phyloP scores from a whole-genome alignment of 1,140 invertebrate genomes.

The Camponotus pennsylvanicus region DNA sequence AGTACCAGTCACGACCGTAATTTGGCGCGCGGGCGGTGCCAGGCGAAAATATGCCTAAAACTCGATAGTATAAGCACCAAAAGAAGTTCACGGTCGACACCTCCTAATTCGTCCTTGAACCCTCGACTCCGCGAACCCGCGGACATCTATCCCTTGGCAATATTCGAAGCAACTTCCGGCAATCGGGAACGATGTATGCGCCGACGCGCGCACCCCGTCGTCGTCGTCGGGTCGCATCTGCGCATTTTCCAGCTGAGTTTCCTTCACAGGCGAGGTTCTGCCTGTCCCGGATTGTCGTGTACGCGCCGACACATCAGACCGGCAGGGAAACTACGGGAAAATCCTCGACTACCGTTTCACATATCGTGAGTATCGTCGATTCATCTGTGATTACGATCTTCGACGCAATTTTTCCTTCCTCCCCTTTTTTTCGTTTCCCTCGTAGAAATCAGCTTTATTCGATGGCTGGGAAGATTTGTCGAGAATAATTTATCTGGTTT shows the following conservation, averaged over 20 bases:
- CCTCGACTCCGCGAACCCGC: conserved; percentile 18
- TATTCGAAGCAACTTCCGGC: conserved; percentile 69
- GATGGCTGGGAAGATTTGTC: background rate
- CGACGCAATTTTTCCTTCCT: too few species aligned
- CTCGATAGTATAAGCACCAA: conserved; percentile 14
- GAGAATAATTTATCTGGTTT: conserved; percentile 31
- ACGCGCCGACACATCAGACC: conserved; percentile 63
- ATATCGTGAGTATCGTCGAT: conserved; percentile 68
- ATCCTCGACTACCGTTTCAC: conserved; percentile 56
- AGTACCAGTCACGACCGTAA: background rate
- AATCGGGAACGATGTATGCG: conserved; percentile 63
- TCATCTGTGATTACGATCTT: background rate
- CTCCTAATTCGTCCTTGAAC: conserved; percentile 68
- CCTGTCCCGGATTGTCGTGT: conserved; percentile 73
- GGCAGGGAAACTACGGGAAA: conserved; percentile 56
- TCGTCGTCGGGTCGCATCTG: conserved; percentile 73
- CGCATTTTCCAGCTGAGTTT: conserved; percentile 78
- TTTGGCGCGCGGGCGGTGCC: background rate
- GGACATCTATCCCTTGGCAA: conserved; percentile 31
- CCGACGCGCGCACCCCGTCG: conserved; percentile 45
- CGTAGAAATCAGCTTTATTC: background rate
- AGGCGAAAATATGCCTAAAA: conserved; percentile 47
- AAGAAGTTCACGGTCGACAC: conserved; percentile 70
- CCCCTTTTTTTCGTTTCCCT: background rate
- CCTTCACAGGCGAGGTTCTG: conserved; percentile 77